Evolutionary conservation across 2,888 invertebrate genomes (phyloP).

Genomic region (Cerceris rybyensis): DNA sequence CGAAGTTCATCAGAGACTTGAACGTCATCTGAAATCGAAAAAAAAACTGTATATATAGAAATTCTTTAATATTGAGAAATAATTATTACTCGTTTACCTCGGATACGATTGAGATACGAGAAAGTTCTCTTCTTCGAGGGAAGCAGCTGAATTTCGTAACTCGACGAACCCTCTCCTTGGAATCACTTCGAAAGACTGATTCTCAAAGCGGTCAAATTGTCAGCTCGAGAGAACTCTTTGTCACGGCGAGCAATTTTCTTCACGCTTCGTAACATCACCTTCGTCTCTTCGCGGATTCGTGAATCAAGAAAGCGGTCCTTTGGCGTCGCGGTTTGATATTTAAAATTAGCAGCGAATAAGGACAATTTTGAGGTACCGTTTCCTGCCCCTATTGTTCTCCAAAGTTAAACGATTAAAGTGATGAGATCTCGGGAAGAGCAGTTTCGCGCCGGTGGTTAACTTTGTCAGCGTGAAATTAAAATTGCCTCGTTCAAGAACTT

Average conservation of each 20-base stretch:
- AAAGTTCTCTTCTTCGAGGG: no score
- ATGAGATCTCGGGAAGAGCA: no score
- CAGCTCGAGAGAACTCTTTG: background rate
- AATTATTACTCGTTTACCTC: background rate
- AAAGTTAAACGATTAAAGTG: background rate
- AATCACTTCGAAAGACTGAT: background rate
- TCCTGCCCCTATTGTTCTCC: background rate
- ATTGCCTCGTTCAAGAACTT: no score
- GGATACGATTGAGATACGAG: background rate
- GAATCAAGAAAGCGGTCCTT: no score
- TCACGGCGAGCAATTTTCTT: background rate
- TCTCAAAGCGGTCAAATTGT: background rate
- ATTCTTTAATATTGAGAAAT: background rate
- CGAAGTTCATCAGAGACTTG: constrained; percentile 66
- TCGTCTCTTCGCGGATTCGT: no score
- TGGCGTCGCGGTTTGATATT: no score
- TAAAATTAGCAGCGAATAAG: no score
- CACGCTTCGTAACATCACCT: background rate
- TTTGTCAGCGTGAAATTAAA: no score
- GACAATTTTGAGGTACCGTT: background rate
- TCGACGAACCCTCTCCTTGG: background rate
- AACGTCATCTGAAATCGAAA: constrained; percentile 70
- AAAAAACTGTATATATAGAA: no score
- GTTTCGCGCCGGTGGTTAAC: no score
- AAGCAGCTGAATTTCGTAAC: background rate